These are phyloP conservation scores for Oxygymnocypris stewartii DNA, from an alignment of 2,113 vertebrate species.

Conservation along the genomic window DNA sequence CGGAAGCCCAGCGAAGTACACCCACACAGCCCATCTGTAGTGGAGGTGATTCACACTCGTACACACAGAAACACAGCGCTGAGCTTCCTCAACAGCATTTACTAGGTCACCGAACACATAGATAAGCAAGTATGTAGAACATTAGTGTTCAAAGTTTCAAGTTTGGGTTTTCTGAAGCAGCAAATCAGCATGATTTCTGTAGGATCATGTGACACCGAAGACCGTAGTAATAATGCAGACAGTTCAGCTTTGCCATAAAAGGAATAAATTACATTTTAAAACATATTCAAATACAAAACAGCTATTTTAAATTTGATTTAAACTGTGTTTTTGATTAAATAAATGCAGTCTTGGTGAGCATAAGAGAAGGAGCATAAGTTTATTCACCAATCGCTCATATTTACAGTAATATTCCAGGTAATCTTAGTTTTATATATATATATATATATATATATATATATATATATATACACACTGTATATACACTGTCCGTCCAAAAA, in stretches of 20 bases:
- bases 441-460: too few species aligned
- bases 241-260: too few species aligned
- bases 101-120: constrained; percentile 14
- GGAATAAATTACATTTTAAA: too few species aligned
- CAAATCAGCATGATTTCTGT: not conserved
- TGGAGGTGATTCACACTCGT: constrained; percentile 56
- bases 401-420: not conserved
- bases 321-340: too few species aligned
- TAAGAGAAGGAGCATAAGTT: too few species aligned
- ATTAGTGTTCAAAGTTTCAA: not conserved
- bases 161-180: not conserved
- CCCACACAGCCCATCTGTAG: constrained; percentile 69
- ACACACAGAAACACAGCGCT: constrained; percentile 10
- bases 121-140: not conserved
- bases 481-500: too few species aligned
- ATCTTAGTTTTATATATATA: not conserved
- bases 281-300: too few species aligned
- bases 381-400: not conserved
- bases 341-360: too few species aligned
- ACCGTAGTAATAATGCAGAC: not conserved
- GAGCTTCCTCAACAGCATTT: not conserved
- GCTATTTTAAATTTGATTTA: too few species aligned
- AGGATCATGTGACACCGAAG: not conserved
- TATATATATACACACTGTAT: too few species aligned
- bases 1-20: constrained; percentile 62